These are phyloP conservation scores for Bombus superbus DNA, from an alignment of 1,140 invertebrate species.

Conservation along the genomic window DNA sequence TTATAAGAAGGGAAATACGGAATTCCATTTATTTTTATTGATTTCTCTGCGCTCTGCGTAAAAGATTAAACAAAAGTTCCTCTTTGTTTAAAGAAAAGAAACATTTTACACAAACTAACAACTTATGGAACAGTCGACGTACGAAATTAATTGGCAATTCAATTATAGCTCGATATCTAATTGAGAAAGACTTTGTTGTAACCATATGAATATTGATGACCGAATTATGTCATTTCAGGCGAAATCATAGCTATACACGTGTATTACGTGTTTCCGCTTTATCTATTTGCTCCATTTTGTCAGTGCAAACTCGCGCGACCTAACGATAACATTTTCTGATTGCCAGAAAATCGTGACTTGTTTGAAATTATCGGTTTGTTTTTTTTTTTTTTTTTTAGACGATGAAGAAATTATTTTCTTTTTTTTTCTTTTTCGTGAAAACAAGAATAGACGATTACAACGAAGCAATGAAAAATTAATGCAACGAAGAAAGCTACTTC, in stretches of 20 bases:
- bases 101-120: neutral
- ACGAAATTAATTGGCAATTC: neutral
- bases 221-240: constrained; percentile 31
- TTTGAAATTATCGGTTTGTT: neutral
- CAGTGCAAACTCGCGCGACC: constrained; percentile 8
- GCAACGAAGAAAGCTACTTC: neutral
- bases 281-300: constrained; percentile 13
- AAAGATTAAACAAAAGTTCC: neutral
- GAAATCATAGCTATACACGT: constrained; percentile 5
- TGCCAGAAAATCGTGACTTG: neutral
- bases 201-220: constrained; percentile 24
- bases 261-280: neutral
- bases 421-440: neutral
- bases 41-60: neutral
- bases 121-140: neutral
- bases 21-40: constrained; percentile 35
- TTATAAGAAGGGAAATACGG: constrained; percentile 21
- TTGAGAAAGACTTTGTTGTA: neutral
- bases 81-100: neutral
- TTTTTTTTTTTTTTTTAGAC: neutral
- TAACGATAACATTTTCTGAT: constrained; percentile 28
- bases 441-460: neutral
- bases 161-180: neutral
- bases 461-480: constrained; percentile 7
- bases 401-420: neutral